A percentile compares a stretch with the other conserved stretches of the same genome.
Evolutionary conservation across 2,888 invertebrate species (phyloP).

Genomic region (Cybosia mesomella): DNA sequence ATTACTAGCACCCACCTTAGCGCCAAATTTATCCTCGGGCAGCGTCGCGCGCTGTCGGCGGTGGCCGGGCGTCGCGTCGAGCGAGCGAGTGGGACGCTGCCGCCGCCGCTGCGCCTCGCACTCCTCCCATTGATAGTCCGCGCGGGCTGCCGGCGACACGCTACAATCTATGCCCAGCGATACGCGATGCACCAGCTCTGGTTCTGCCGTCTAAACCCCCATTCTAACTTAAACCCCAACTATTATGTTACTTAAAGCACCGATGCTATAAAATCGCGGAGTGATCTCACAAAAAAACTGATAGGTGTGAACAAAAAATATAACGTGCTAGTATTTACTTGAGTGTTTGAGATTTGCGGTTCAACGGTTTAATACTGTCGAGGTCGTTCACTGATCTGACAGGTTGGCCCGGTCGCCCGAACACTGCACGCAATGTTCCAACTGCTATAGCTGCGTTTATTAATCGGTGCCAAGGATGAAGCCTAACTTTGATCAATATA

Average conservation of each 20-base stretch:
- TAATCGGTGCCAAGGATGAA: constrained; percentile 68
- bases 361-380: constrained; percentile 69
- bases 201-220: constrained; percentile 61
- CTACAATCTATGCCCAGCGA: constrained; percentile 64
- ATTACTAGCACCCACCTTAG: constrained; percentile 82
- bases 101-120: constrained; percentile 62
- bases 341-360: constrained; percentile 67
- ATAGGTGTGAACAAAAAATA: constrained; percentile 47
- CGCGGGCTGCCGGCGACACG: constrained; percentile 79
- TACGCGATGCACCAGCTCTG: constrained; percentile 68
- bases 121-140: constrained; percentile 80
- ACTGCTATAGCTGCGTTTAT: constrained; percentile 49
- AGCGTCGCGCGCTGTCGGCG: constrained; percentile 74
- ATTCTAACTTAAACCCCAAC: constrained; percentile 61
- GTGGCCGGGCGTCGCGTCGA: constrained; percentile 56
- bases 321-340: constrained; percentile 62
- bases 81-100: constrained; percentile 71
- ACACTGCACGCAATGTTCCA: constrained; percentile 60
- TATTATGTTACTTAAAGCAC: constrained; percentile 68
- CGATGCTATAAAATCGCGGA: constrained; percentile 54
- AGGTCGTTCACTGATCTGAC: constrained; percentile 83
- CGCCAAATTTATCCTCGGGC: constrained; percentile 85
- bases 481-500: constrained; percentile 57
- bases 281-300: constrained; percentile 48
- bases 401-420: constrained; percentile 68